These are phyloP conservation scores for Diarsia brunnea DNA, from an alignment of 2,888 invertebrate species.

Conservation along the genomic window DNA sequence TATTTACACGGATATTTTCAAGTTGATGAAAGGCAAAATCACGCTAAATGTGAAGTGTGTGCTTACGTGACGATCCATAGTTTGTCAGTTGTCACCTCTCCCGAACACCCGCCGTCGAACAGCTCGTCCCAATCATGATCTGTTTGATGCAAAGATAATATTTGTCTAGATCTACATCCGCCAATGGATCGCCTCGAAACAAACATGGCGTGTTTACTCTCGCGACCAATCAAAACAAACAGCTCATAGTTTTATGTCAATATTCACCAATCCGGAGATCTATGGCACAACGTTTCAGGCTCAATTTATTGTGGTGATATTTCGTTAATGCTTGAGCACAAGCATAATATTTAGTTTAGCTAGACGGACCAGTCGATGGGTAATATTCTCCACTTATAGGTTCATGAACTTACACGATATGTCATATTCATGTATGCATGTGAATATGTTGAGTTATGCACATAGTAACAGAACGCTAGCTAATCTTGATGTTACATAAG, in stretches of 20 bases:
- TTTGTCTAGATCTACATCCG: constrained; percentile 55
- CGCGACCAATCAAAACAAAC: constrained; percentile 29
- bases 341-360: constrained; percentile 6
- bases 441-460: constrained; percentile 12
- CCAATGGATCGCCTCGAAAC: constrained; percentile 29
- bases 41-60: constrained; percentile 9
- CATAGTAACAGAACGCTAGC: constrained; percentile 2
- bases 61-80: neutral
- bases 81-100: constrained; percentile 8
- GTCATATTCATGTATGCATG: neutral
- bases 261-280: neutral
- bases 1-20: neutral
- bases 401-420: neutral
- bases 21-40: neutral
- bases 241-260: constrained; percentile 36
- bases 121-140: neutral
- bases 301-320: neutral
- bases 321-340: neutral
- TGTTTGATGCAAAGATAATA: constrained; percentile 39
- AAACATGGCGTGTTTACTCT: constrained; percentile 24
- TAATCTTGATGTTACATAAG: constrained; percentile 32
- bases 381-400: neutral
- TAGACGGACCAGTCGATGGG: neutral
- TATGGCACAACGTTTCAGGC: neutral
- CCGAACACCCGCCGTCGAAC: neutral